Evolutionary conservation across 1,140 invertebrate genomes (phyloP), one percentile per base, ranked within the genome.

Genomic region (Xylocopa sonorina): DNA sequence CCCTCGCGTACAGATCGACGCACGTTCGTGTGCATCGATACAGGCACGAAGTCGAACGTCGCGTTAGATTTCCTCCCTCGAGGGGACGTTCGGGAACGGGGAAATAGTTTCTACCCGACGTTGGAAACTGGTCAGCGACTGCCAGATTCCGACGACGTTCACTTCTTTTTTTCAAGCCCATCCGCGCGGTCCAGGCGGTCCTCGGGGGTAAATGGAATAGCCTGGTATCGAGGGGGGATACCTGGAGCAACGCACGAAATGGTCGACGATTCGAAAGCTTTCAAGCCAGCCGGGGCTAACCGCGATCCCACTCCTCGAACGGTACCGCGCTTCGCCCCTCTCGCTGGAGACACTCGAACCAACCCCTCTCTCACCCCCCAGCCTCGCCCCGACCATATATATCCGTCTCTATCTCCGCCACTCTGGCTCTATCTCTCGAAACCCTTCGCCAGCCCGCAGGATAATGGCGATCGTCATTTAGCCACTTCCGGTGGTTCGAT

Each of bases 381-480:
- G 21, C 27, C 0, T 32, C 10, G 3, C 7, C 7, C 10, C 9
- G 5, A 18, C 9, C n/a, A n/a, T 7, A 2, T 5, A 10, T 55
- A 29, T 72, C 21, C 43, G 46, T 12, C 27, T 53, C 18, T 48
- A 14, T 63, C 60, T n/a, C n/a, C n/a, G n/a, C 34, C 34, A 5
- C 6, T 16, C 14, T 24, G 21, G 16, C 21, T 24, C 50, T 38
- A 46, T 74, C 78, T 58, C 63, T 71, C 7, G 32, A 32, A 80
- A 50, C 43, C 69, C 53, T 62, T 57, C 81, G 69, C 69, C 58
- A 18, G 66, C 21, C 76, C 68, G 62, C 62, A 66, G 83, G 79
- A 84, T 85, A 85, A 85, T 85, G 74, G 78, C 78, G 82, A 84
- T 84, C 79, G 82, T 84, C 82, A 84, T 85, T 84, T 85, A 85